Percentiles rank a stretch among this genome's conserved stretches.
Conservation (phyloP, 2,113 vertebrate species). For the Todiramphus saurophagus region DNA sequence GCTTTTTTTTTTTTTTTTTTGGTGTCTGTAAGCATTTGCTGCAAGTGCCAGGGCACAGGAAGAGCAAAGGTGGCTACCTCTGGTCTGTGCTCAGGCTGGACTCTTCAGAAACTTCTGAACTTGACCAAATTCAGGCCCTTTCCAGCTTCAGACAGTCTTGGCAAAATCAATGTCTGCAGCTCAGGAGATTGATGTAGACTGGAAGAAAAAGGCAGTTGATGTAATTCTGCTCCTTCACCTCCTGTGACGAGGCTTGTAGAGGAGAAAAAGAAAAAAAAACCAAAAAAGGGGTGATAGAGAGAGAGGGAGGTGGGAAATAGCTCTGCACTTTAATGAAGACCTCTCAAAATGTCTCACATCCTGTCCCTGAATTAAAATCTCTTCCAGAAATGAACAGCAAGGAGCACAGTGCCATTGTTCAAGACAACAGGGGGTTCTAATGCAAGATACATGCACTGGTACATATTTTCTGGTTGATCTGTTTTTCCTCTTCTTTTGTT, state of each 20-base stretch:
- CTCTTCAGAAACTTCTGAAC: not conserved
- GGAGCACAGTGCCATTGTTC: accelerated
- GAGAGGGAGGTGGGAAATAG: not conserved
- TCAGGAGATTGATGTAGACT: not conserved
- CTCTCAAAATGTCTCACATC: constrained; percentile 18
- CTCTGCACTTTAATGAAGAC: not conserved
- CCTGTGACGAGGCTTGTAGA: not conserved
- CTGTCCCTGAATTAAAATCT: not conserved
- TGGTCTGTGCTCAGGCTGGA: not conserved
- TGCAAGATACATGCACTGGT: accelerated
- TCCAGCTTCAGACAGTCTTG: not conserved
- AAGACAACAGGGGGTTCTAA: not conserved
- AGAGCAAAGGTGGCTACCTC: accelerated
- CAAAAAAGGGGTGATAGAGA: not conserved
- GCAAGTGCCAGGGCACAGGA: accelerated
- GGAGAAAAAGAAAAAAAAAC: not conserved
- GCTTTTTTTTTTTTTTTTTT: not conserved
- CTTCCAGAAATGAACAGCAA: not conserved
- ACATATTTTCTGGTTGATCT: not conserved
- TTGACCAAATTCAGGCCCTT: not conserved
- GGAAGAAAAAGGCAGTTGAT: not conserved
- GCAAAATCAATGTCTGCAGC: not conserved
- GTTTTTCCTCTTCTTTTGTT: not conserved
- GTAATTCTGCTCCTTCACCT: constrained; percentile 17
- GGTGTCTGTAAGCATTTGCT: not conserved